A percentile compares a stretch with the other conserved stretches of the same genome.
Conservation (phyloP, 2,888 invertebrate species). For the Polydrusus pterygomalis region DNA sequence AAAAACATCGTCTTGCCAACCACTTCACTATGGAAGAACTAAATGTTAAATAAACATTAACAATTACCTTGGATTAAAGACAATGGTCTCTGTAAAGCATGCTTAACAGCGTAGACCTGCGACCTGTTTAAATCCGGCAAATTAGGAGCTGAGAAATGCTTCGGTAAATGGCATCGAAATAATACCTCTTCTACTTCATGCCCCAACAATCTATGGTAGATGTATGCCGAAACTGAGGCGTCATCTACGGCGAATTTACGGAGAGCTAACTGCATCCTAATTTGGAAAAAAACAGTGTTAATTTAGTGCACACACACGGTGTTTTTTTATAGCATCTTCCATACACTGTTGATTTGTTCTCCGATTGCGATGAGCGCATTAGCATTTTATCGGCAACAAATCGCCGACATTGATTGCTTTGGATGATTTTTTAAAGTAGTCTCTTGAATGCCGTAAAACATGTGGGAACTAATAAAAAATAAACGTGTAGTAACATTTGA, state of each 20-base stretch:
- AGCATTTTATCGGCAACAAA: too few species aligned
- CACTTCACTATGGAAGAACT: too few species aligned
- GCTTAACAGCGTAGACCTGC: slow-evolving; percentile 98
- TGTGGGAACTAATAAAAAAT: too few species aligned
- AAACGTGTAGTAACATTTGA: too few species aligned
- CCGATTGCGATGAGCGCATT: too few species aligned
- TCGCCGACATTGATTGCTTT: too few species aligned
- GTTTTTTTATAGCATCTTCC: too few species aligned
- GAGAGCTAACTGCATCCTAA: slow-evolving; percentile 95
- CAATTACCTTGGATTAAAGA: slow-evolving; percentile 96
- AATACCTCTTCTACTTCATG: slow-evolving; percentile 95
- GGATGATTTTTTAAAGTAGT: too few species aligned
- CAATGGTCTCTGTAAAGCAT: slow-evolving; percentile 95
- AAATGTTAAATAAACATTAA: not conserved
- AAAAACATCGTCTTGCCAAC: too few species aligned
- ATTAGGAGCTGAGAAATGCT: slow-evolving; percentile 97
- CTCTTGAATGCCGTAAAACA: too few species aligned
- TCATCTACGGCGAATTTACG: slow-evolving; percentile 97
- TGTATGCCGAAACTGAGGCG: slow-evolving; percentile 96
- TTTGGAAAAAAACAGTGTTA: slow-evolving; percentile 42
- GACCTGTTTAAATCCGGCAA: slow-evolving; percentile 98
- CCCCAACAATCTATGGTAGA: slow-evolving; percentile 96
- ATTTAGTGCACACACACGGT: too few species aligned
- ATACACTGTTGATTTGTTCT: too few species aligned
- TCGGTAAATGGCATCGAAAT: slow-evolving; percentile 93